phyloP scores from a whole-genome alignment of 2,888 invertebrate genomes.

The Phalera bucephala region DNA sequence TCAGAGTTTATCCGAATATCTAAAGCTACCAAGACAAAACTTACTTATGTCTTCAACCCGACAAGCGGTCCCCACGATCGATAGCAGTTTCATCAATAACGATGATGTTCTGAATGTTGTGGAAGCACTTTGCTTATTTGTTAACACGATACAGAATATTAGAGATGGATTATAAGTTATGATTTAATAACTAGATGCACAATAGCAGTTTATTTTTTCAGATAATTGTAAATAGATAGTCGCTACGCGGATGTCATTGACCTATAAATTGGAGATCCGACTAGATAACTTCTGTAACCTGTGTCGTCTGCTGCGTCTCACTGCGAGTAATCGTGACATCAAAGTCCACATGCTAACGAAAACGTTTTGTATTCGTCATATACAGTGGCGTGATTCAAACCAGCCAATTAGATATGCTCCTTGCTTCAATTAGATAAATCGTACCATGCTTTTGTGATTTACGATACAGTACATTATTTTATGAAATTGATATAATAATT shows the following conservation, averaged over 20 bases:
- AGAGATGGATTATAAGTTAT: no score
- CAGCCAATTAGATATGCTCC: conserved; percentile 61
- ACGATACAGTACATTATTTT: not conserved
- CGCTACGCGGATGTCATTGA: conserved; percentile 25
- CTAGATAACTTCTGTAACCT: conserved; percentile 35
- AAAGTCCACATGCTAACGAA: conserved; percentile 57
- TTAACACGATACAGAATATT: no score
- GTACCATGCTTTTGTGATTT: not conserved
- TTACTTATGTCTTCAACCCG: no score
- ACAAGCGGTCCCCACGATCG: no score
- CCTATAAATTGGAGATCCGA: conserved; percentile 23
- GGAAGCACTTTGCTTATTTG: no score
- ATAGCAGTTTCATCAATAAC: no score
- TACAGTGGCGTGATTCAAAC: conserved; percentile 69
- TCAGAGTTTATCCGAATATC: no score
- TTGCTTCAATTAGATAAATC: not conserved
- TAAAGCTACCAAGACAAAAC: no score
- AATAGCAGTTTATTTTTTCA: no score
- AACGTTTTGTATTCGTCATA: conserved; percentile 57
- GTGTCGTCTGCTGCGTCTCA: conserved; percentile 17
- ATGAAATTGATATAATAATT: not conserved
- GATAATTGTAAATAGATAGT: not conserved
- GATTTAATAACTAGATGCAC: no score
- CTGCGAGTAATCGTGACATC: conserved; percentile 26
- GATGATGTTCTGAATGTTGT: no score